Conservation (phyloP, 2,888 invertebrate species). For the Linnaemya vulpina region DNA sequence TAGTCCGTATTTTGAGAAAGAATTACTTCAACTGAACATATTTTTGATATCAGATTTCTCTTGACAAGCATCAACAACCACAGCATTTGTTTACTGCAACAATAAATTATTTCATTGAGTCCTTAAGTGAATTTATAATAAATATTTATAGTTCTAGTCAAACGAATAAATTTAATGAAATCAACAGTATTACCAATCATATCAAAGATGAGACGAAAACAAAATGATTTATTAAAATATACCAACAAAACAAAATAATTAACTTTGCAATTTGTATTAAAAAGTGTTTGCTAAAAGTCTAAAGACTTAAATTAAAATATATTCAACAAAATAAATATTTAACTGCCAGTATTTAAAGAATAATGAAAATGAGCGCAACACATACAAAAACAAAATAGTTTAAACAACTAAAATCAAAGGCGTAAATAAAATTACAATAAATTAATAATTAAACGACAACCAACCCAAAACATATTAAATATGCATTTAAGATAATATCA, state of each 20-base stretch:
- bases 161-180: conserved; percentile 16
- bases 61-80: background rate
- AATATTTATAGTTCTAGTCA: conserved; percentile 6
- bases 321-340: conserved; percentile 25
- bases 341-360: conserved; percentile 44
- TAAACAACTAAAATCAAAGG: conserved; percentile 46
- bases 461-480: conserved; percentile 70
- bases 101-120: background rate
- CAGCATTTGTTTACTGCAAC: conserved; percentile 31
- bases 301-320: conserved; percentile 23
- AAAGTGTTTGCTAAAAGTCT: conserved; percentile 7
- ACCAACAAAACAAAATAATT: conserved; percentile 21
- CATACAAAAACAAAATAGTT: conserved; percentile 11
- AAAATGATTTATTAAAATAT: conserved; percentile 47
- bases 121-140: background rate
- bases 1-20: background rate
- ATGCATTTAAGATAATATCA: conserved; percentile 73
- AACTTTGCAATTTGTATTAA: background rate
- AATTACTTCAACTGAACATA: too few species aligned
- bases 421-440: conserved; percentile 54
- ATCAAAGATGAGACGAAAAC: conserved; percentile 65
- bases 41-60: background rate
- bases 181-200: conserved; percentile 63
- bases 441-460: conserved; percentile 48
- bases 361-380: background rate